Base-by-base conservation (phyloP, 2,797 vertebrate species). In the Lophotriccus pileatus region DNA sequence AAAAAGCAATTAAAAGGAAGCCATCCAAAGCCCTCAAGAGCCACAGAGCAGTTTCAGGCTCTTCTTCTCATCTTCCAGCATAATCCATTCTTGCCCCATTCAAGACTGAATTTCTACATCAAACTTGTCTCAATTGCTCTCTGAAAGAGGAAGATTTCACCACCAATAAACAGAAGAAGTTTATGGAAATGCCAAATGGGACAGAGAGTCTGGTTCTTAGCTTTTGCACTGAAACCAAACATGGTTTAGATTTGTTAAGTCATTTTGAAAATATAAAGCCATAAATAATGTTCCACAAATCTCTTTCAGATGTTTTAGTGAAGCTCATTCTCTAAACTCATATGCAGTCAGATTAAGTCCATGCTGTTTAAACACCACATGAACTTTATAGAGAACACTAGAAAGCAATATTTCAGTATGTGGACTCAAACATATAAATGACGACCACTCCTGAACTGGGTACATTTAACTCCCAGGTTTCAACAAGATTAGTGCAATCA, bases 241-340 rank as follows among this genome's bases (percentile, higher is more conserved):
- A 73, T 86, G 81, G 74, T 87, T 94, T 93, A 93, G 83, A 93
- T 94, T 90, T 88, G 60, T 83, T 64, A 94, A 94, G 55, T 30
- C 46, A 80, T 93, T 92, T 85, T 93, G 81, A 92, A 94, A 95
- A 88, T 49, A 88, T 39, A 90, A 87, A 92, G 59, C 20, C 59
- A 78, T 89, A 94, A 85, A 94, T 79, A 92, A 92, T 17, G 72
- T 74, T 82, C 32, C 44, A 79, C 69, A 95, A 90, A 96, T 94
- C 60, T 83, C 41, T 94, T 89, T 95, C 94, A 96, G 82, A 95
- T 96, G 90, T 87, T 94, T 86, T 66, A 88, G 55, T 67, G 53
- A 88, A 76, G 56, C n/a, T 87, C 66, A 62, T 76, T 93, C 59
- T 91, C 82, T 79, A 60, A 91, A 89, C 21, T 79, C 69, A 50